Evolutionary conservation across 2,888 invertebrate genomes (phyloP).

Genomic region (Ectobius pallidus): DNA sequence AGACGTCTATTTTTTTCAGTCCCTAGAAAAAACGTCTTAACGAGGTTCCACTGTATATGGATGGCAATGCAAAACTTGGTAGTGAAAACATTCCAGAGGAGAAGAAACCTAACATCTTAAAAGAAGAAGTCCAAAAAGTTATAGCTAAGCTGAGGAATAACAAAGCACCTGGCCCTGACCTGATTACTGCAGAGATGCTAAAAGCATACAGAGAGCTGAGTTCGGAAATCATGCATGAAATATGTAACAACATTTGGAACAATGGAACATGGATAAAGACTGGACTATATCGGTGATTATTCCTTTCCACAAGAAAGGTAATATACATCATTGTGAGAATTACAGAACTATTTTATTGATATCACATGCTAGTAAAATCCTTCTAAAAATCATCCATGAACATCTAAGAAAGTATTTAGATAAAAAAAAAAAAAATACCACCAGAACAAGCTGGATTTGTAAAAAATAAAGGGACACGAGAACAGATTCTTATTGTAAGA

Average conservation of each 20-base stretch:
- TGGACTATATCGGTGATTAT: not conserved
- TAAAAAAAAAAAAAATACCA: not conserved
- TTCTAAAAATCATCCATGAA: not conserved
- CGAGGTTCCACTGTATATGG: no score
- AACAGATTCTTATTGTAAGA: no score
- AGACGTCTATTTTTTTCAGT: no score
- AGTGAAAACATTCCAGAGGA: not conserved
- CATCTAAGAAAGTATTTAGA: not conserved
- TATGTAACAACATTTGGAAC: not conserved
- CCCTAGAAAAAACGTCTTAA: no score
- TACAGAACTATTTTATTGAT: not conserved
- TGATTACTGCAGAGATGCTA: not conserved
- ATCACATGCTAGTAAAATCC: not conserved
- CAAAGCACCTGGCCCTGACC: not conserved
- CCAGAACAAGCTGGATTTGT: not conserved
- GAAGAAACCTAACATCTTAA: not conserved
- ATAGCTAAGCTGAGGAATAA: not conserved
- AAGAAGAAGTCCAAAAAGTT: not conserved
- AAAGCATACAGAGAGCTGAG: no score
- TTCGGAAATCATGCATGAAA: no score
- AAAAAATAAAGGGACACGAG: no score
- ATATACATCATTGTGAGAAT: not conserved
- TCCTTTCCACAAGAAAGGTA: not conserved
- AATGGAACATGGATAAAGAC: not conserved
- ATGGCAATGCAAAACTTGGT: not conserved